These are phyloP conservation scores for Anthopleura sola DNA, from an alignment of 64 coral and sea anemone genomes.

Conservation along the genomic window DNA sequence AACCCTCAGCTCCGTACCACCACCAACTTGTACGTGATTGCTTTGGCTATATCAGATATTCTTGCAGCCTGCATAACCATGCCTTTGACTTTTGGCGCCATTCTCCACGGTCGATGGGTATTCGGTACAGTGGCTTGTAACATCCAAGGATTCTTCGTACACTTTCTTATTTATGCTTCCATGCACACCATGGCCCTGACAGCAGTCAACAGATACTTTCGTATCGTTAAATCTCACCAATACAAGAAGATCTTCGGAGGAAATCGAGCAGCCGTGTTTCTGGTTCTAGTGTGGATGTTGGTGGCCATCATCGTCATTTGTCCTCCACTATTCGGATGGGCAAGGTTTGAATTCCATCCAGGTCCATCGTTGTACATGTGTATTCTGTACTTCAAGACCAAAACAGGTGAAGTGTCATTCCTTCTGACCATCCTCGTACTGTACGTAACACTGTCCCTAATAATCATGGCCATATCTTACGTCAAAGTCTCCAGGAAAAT, in stretches of 20 bases:
- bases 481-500: constrained; percentile 23
- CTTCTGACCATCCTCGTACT: neutral
- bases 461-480: constrained; percentile 42
- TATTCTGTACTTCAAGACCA: constrained; percentile 47
- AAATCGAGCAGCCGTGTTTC: neutral
- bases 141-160: constrained; percentile 60
- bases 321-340: constrained; percentile 33
- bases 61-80: constrained; percentile 46
- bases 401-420: constrained; percentile 15
- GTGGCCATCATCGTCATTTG: constrained; percentile 21
- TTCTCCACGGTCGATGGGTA: constrained; percentile 66
- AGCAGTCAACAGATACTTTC: constrained; percentile 76
- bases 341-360: constrained; percentile 34
- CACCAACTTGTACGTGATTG: constrained; percentile 72
- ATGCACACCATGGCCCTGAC: constrained; percentile 74
- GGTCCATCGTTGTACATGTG: constrained; percentile 36
- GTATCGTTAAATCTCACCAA: constrained; percentile 72
- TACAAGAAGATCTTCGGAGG: constrained; percentile 57
- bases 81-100: constrained; percentile 43
- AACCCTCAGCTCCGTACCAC: constrained; percentile 47
- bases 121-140: constrained; percentile 43
- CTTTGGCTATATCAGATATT: constrained; percentile 70
- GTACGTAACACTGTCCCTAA: constrained; percentile 3
- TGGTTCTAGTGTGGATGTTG: constrained; percentile 13
- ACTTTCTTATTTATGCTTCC: constrained; percentile 64